Percentiles rank a stretch among this genome's conserved stretches.
Conservation (phyloP, 1,140 invertebrate genomes). For the Caenorhabditis brenneri region DNA sequence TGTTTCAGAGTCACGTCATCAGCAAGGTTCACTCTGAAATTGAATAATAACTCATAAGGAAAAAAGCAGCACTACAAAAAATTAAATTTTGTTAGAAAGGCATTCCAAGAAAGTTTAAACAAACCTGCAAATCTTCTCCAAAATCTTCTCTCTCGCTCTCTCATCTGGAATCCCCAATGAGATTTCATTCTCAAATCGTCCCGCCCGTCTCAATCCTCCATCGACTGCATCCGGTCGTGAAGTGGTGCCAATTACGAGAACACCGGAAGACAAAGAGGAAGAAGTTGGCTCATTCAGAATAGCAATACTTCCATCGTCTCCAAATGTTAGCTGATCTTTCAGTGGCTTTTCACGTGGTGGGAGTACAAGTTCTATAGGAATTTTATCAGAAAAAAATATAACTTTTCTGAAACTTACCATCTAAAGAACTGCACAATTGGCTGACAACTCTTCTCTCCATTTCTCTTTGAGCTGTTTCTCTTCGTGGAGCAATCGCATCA, state of each 20-base stretch:
- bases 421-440: conserved; percentile 85
- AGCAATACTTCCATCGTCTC: conserved; percentile 56
- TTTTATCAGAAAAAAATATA: too few species aligned
- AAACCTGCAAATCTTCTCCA: conserved; percentile 63
- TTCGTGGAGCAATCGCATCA: conserved; percentile 85
- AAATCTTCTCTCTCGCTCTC: conserved; percentile 76
- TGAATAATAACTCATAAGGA: not conserved
- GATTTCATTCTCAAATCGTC: conserved; percentile 91
- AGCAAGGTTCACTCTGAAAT: conserved; percentile 76
- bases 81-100: too few species aligned
- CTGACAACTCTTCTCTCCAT: conserved; percentile 94
- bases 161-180: conserved; percentile 89
- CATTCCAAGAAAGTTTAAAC: too few species aligned
- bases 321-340: conserved; percentile 54
- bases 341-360: conserved; percentile 39
- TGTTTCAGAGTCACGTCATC: conserved; percentile 73
- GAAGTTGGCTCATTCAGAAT: not conserved
- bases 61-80: too few species aligned
- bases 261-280: conserved; percentile 69
- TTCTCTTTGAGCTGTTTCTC: conserved; percentile 86
- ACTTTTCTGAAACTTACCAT: conserved; percentile 78
- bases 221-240: conserved; percentile 91
- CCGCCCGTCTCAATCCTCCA: conserved; percentile 86
- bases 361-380: conserved; percentile 52
- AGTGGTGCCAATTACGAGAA: conserved; percentile 91